These are phyloP conservation scores for Drosophila peninsularis DNA, from an alignment of 2,888 invertebrate genomes.

Conservation along the genomic window DNA sequence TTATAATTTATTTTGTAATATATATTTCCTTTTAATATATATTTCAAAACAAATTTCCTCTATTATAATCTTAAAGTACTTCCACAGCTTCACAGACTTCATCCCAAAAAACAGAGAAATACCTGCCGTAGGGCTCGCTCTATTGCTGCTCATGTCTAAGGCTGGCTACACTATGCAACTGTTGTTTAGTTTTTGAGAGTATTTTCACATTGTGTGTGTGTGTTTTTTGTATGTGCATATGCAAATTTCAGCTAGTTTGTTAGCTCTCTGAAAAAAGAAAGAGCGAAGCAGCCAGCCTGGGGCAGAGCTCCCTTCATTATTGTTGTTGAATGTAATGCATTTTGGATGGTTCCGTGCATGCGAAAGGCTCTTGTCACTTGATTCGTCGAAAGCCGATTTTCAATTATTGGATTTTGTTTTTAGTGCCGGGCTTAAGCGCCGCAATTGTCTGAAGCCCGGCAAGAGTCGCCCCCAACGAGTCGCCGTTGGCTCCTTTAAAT, in stretches of 20 bases:
- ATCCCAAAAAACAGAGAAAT: too few relatives aligned
- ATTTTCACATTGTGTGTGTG: not conserved
- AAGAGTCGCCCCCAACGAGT: slow-evolving; percentile 9
- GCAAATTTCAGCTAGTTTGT: slow-evolving; percentile 67
- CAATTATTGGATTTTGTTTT: slow-evolving; percentile 81
- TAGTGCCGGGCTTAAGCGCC: slow-evolving; percentile 17
- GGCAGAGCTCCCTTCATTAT: not conserved
- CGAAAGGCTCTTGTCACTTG: slow-evolving; percentile 25
- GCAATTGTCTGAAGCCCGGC: slow-evolving; percentile 42
- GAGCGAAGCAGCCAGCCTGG: not conserved
- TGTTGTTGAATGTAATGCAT: slow-evolving; percentile 7
- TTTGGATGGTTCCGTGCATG: slow-evolving; percentile 1
- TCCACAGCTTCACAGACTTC: too few relatives aligned
- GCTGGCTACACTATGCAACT: not conserved
- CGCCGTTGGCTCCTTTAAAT: slow-evolving; percentile 24
- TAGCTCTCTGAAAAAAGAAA: not conserved
- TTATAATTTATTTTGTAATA: too few relatives aligned
- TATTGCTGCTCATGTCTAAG: too few relatives aligned
- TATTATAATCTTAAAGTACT: too few relatives aligned
- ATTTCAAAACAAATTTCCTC: too few relatives aligned
- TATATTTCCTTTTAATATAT: too few relatives aligned
- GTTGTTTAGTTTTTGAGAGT: not conserved
- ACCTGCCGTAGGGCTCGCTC: not conserved
- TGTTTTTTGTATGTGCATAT: slow-evolving; percentile 16
- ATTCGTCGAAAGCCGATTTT: slow-evolving; percentile 55